Conservation (phyloP, 1,140 invertebrate species). For the Popillia japonica region DNA sequence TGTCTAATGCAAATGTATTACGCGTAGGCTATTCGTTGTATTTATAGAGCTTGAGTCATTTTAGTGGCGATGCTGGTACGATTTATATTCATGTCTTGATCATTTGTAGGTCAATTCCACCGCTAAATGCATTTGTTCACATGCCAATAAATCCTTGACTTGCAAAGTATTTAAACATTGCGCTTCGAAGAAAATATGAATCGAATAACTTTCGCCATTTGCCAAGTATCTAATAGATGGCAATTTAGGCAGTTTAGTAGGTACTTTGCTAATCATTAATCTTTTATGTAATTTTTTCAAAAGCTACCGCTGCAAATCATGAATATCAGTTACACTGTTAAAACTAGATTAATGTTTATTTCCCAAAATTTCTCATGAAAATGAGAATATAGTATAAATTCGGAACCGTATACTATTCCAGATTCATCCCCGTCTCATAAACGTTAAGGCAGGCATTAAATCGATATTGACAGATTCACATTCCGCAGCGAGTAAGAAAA, state of each 20-base stretch:
- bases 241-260: too few relatives aligned
- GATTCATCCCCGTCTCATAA: too few relatives aligned
- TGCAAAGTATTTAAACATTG: neutral
- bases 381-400: too few relatives aligned
- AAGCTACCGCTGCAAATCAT: too few relatives aligned
- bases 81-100: neutral
- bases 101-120: neutral
- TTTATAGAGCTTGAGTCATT: neutral
- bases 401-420: too few relatives aligned
- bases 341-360: too few relatives aligned
- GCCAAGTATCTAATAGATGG: too few relatives aligned
- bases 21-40: neutral
- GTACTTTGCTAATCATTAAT: too few relatives aligned
- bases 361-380: too few relatives aligned
- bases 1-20: neutral
- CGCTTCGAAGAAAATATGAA: neutral
- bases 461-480: constrained; percentile 11
- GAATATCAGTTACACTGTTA: too few relatives aligned
- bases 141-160: neutral
- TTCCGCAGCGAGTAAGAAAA: neutral
- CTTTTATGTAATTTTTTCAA: too few relatives aligned
- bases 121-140: neutral
- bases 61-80: neutral
- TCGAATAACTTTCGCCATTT: neutral
- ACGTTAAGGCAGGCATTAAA: neutral